phyloP scores from a whole-genome alignment of 2,797 vertebrate genomes.

The Anabas testudineus region DNA sequence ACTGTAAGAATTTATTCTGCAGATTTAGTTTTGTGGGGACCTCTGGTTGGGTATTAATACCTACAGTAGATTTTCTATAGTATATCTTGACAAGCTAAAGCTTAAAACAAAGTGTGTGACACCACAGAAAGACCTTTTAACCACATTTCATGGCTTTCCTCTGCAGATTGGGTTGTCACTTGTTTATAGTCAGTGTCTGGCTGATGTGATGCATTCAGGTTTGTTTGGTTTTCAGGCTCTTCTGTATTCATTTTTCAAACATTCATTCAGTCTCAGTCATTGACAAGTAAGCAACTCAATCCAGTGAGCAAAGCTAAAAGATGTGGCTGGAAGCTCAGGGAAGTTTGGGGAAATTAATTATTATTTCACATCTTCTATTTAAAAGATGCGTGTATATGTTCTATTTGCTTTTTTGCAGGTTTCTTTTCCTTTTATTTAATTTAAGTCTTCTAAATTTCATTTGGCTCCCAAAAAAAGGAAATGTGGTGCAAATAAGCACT shows the following conservation, averaged over 20 bases:
- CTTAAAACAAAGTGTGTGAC: not conserved
- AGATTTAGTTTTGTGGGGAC: not conserved
- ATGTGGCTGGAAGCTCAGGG: not conserved
- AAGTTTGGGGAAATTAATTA: no score
- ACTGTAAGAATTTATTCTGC: not conserved
- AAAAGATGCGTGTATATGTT: not conserved
- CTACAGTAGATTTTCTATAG: constrained; percentile 8
- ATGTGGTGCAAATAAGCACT: not conserved
- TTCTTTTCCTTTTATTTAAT: no score
- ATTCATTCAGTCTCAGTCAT: not conserved
- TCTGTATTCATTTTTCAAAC: no score
- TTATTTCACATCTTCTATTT: not conserved
- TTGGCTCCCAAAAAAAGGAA: not conserved
- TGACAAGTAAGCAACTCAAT: not conserved
- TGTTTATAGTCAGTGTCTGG: not conserved
- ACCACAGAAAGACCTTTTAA: not conserved
- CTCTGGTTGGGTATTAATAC: not conserved
- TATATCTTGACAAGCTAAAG: not conserved
- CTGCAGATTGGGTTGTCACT: not conserved
- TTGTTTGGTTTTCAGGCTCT: no score
- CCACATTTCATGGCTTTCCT: not conserved
- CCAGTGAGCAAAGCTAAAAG: not conserved
- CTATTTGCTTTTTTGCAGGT: no score
- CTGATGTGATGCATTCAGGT: not conserved
- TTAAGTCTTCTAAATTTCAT: not conserved